Evolutionary conservation across 1,140 invertebrate genomes (phyloP).

Genomic region (Neodiprion lecontei): DNA sequence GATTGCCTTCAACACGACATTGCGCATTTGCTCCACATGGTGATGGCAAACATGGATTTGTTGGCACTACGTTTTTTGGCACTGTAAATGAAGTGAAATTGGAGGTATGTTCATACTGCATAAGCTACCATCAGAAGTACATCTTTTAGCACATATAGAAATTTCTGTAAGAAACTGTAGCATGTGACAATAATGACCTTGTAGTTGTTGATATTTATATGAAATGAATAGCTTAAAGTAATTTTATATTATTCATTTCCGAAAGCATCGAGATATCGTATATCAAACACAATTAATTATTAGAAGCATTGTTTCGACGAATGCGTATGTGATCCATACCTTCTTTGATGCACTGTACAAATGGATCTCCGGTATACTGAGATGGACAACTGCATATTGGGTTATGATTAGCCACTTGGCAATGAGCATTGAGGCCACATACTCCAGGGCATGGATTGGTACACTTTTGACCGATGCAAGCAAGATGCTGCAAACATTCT

Average conservation of each 20-base stretch:
- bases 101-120: constrained; percentile 2
- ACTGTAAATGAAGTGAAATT: constrained; percentile 30
- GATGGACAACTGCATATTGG: constrained; percentile 84
- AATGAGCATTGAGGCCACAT: constrained; percentile 80
- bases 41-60: constrained; percentile 77
- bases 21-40: constrained; percentile 84
- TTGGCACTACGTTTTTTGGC: constrained; percentile 42
- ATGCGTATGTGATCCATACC: constrained; percentile 62
- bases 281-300: too few species aligned
- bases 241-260: too few species aligned
- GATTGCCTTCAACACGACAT: constrained; percentile 72
- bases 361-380: constrained; percentile 81
- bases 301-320: background rate
- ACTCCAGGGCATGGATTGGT: constrained; percentile 81
- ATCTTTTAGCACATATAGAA: constrained; percentile 3
- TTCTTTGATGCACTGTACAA: constrained; percentile 75
- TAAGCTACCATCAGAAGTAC: constrained; percentile 1
- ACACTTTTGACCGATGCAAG: constrained; percentile 83
- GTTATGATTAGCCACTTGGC: constrained; percentile 83
- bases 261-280: too few species aligned
- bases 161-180: background rate
- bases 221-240: too few species aligned
- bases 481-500: constrained; percentile 74
- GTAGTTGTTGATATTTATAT: too few species aligned
- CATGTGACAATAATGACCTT: background rate